Evolutionary conservation across 2,888 invertebrate genomes (phyloP), one percentile per base, ranked within the genome.

Genomic region (Drosophila nigricruria): DNA sequence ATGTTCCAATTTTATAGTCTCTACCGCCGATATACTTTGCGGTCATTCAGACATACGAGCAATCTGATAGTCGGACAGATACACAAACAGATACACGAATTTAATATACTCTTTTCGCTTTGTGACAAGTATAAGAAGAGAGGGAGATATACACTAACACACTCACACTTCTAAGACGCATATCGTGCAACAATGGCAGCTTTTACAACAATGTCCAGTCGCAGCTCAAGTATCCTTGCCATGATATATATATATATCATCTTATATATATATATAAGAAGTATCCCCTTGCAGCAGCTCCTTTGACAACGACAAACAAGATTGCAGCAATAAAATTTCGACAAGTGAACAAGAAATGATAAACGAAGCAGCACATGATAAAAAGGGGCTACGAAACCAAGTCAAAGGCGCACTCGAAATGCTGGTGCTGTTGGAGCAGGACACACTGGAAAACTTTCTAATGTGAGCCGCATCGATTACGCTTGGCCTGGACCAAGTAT

Each of bases 331-430:
- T 87, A 87, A 87, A 87, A 87, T 87, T 89, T 90, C 90, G 90
- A 90, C 90, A 90, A 87, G 90, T 90, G 82, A 79, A 87, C 90
- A 89, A 89, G 88, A 87, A 88, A 87, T 87, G 90, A 90, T 87
- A 90, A 88, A 86, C 87, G 90, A 86, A 86, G 86, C 83, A 82
- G 83, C 79, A 77, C 80, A 83, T 72, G 87, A 82, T 82, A 82
- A 82, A 85, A 53, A 45, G 20, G 54, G 62, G 52, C 43, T 23
- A 38, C 20, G 52, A 57, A 30, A 34, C 49, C 67, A 69, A 70
- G 56, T 49, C 43, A 56, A 77, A 67, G 73, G 56, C 71, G 73
- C 68, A 73, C 82, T 87, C 66, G 69, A 82, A 66, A 77, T 77
- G 66, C 70, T 82, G 81, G 64, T 82, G 27, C 9, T 50, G 50